Base-by-base conservation (phyloP, 2,888 invertebrate species). In the Nemoura dubitans region DNA sequence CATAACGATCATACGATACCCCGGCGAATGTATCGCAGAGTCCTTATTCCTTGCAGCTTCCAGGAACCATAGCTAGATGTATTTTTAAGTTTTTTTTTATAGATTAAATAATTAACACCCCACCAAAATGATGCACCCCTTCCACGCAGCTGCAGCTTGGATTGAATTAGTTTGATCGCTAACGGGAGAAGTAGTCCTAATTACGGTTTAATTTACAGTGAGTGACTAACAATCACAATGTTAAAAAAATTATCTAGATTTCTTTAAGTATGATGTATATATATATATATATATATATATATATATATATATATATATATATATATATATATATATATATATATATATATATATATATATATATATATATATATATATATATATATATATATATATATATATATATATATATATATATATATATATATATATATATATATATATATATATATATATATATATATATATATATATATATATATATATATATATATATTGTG, bases 401-500 rank as follows among this genome's bases (percentile, higher is more conserved):
- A n/a, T n/a, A n/a, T n/a, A n/a, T n/a, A n/a, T n/a, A n/a, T n/a
- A n/a, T n/a, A n/a, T n/a, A n/a, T n/a, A n/a, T n/a, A n/a, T n/a
- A n/a, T n/a, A n/a, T n/a, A n/a, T n/a, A n/a, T n/a, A n/a, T n/a
- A n/a, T n/a, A n/a, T n/a, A n/a, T n/a, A n/a, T n/a, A n/a, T n/a
- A n/a, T n/a, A n/a, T n/a, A n/a, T n/a, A n/a, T n/a, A n/a, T n/a
- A n/a, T n/a, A n/a, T n/a, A n/a, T n/a, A n/a, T n/a, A n/a, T n/a
- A n/a, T n/a, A n/a, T n/a, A n/a, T n/a, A n/a, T n/a, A n/a, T n/a
- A n/a, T n/a, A n/a, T n/a, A n/a, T n/a, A n/a, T n/a, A n/a, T n/a
- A n/a, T 84, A 76, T 84, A 14, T 84, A 81, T 85, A 29, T 36
- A 76, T 80, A n/a, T 36, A 80, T 86, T 86, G 85, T 87, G 82